Evolutionary conservation across 1,140 invertebrate species (phyloP).

Genomic region (Caenorhabditis latens): DNA sequence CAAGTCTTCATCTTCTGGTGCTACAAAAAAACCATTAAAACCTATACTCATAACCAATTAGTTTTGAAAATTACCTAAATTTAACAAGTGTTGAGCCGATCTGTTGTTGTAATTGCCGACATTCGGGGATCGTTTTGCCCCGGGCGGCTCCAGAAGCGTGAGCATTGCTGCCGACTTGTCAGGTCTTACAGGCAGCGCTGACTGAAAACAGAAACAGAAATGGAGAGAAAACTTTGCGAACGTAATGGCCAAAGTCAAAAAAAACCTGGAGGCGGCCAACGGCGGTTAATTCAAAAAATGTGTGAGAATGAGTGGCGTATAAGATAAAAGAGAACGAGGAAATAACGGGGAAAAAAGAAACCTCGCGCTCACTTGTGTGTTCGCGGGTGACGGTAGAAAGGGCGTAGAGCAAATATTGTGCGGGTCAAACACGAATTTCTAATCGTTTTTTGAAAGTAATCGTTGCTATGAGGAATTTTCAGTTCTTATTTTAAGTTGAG

Average conservation of each 20-base stretch:
- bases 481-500: not conserved
- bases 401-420: conserved; percentile 47
- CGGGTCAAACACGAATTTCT: conserved; percentile 48
- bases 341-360: not conserved
- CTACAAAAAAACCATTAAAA: conserved; percentile 21
- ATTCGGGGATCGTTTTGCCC: conserved; percentile 58
- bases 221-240: not conserved
- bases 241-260: not conserved
- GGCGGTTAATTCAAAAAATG: conserved; percentile 46
- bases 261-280: conserved; percentile 21
- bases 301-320: conserved; percentile 37
- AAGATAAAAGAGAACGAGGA: not conserved
- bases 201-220: not conserved
- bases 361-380: conserved; percentile 41
- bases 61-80: conserved; percentile 45
- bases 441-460: conserved; percentile 42
- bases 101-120: conserved; percentile 58
- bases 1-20: conserved; percentile 59
- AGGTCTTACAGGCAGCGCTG: conserved; percentile 51
- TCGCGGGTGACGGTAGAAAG: conserved; percentile 47
- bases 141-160: conserved; percentile 66
- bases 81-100: conserved; percentile 65
- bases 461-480: not conserved
- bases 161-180: conserved; percentile 62
- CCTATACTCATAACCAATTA: not conserved